phyloP scores from a whole-genome alignment of 2,888 invertebrate genomes.

The Hanleya hanleyi region DNA sequence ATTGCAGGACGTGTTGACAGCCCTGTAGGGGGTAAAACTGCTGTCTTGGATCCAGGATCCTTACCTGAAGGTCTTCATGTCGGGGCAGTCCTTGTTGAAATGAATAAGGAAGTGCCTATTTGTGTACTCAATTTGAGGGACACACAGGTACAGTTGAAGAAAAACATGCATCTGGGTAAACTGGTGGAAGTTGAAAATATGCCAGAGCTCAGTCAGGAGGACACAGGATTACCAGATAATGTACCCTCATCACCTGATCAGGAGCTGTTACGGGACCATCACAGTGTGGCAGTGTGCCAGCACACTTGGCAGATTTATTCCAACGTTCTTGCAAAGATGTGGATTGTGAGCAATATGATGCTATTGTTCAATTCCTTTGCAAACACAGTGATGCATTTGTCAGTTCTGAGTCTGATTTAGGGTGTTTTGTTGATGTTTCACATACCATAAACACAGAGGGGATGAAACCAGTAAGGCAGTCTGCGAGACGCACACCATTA shows the following conservation, averaged over 20 bases:
- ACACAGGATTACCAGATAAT: background rate
- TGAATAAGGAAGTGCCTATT: background rate
- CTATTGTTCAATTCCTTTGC: background rate
- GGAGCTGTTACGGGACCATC: background rate
- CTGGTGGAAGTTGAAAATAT: background rate
- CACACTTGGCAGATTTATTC: background rate
- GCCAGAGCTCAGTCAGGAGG: background rate
- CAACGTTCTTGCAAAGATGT: background rate
- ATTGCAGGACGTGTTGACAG: background rate
- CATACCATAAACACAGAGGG: background rate
- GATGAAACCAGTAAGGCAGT: background rate
- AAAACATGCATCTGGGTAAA: background rate
- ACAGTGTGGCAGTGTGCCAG: background rate
- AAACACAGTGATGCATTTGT: background rate
- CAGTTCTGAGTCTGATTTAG: background rate
- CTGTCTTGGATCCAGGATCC: background rate
- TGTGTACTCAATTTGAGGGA: background rate
- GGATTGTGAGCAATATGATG: background rate
- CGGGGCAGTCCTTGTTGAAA: background rate
- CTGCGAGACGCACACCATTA: background rate
- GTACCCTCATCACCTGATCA: background rate
- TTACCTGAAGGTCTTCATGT: background rate
- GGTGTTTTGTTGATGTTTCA: background rate
- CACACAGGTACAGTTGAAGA: background rate
- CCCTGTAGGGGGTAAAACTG: background rate